Evolutionary conservation across 2,888 invertebrate species (phyloP), one percentile per base, ranked within the genome.

Genomic region (Acrobasis suavella): DNA sequence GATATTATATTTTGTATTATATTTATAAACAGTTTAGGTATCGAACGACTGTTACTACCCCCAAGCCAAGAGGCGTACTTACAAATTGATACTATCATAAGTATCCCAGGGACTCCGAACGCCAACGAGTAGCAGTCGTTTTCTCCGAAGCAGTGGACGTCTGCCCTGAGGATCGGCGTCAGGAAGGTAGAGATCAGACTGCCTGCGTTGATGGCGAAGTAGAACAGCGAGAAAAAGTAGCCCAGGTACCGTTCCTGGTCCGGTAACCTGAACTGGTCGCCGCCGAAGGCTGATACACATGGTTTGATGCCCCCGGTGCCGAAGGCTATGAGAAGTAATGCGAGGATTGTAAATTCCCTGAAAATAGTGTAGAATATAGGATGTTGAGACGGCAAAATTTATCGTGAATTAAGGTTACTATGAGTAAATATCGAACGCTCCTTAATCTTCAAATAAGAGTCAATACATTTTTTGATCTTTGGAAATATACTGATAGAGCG

Each of bases 281-380:
- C 98, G 0, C 98, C 99, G 83, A 99, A 98, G 0, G 98, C 97
- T 0, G 97, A 94, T 0, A 99, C 98, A 78, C 98, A 98, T 0
- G 98, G 98, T 80, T 99, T 99, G 73, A 99, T 99, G 1, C 98
- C 98, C 1, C 98, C 98, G 0, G 98, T 98, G 0, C 98, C 98
- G 14, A 98, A 75, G 0, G 98, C 98, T 73, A 99, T 97, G 37
- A 96, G 85, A 0, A 95, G 71, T 15, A 97, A 86, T 0, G 96
- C 96, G 22, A 95, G 2, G 37, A 96, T 92, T n/a, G 95, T 94
- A 58, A 94, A 93, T 72, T 89, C 85, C 72, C 95, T 96, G 88
- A 49, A 89, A 89, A 66, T 50, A 60, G 52, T 32, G 52, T 22
- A 12, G 17, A 46, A 46, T 32, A n/a, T 2, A 46, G 46, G 14